Evolutionary conservation across 2,113 vertebrate species (phyloP).

Genomic region (Menidia beryllina): DNA sequence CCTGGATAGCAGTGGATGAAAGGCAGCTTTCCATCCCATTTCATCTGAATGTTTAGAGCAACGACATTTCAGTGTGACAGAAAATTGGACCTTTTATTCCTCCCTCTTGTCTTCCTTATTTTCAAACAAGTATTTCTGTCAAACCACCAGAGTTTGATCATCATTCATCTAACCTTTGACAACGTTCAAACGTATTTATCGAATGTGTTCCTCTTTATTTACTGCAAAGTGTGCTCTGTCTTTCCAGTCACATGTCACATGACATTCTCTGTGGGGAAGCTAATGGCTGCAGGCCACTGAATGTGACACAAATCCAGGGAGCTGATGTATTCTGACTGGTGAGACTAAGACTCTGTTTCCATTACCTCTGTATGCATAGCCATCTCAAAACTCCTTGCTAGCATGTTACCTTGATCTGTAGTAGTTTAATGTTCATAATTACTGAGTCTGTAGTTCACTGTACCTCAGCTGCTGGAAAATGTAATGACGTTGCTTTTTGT

Average conservation of each 20-base stretch:
- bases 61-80: conserved; percentile 30
- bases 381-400: not conserved
- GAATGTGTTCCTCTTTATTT: no score
- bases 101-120: conserved; percentile 9
- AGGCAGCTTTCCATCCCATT: conserved; percentile 71
- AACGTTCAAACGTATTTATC: no score
- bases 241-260: conserved; percentile 34
- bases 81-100: conserved; percentile 15
- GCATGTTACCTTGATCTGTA: conserved; percentile 5
- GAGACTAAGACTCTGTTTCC: conserved; percentile 10
- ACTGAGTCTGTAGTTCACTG: not conserved
- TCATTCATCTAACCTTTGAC: not conserved
- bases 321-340: conserved; percentile 22
- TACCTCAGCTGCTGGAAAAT: not conserved
- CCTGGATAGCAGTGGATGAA: conserved; percentile 63
- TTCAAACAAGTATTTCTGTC: not conserved
- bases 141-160: not conserved
- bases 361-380: conserved; percentile 5
- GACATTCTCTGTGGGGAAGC: conserved; percentile 31
- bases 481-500: not conserved
- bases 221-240: conserved; percentile 18
- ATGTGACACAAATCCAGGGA: conserved; percentile 33
- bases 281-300: conserved; percentile 31
- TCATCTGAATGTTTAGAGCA: conserved; percentile 59
- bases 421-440: not conserved